phyloP scores from a whole-genome alignment of 2,113 vertebrate species.

The Spermophilus dauricus region DNA sequence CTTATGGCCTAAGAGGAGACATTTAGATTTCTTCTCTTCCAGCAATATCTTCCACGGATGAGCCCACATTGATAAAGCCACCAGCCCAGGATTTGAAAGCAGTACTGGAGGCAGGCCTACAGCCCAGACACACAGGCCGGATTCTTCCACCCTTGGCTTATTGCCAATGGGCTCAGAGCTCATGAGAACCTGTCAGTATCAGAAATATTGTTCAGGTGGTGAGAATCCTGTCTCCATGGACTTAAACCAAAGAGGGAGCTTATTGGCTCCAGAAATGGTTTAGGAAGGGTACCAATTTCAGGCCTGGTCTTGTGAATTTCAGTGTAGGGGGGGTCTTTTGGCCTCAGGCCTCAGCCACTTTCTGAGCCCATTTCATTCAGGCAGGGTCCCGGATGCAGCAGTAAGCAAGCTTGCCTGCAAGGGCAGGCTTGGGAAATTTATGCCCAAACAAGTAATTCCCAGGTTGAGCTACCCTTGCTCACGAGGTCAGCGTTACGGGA shows the following conservation, averaged over 20 bases:
- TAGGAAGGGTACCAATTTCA: neutral
- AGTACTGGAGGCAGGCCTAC: neutral
- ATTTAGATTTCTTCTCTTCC: conserved; percentile 54
- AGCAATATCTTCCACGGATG: neutral
- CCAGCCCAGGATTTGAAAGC: neutral
- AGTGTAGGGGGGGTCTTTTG: neutral
- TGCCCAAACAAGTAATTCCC: neutral
- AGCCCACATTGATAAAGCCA: neutral
- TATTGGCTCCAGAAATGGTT: neutral
- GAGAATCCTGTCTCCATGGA: neutral
- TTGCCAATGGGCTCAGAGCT: neutral
- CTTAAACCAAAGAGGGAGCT: neutral
- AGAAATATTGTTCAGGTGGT: neutral
- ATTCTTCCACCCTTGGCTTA: neutral
- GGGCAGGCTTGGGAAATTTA: conserved; percentile 28
- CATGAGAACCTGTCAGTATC: neutral
- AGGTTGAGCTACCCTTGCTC: neutral
- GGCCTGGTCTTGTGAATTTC: no score
- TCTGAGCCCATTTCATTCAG: neutral
- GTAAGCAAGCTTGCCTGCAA: neutral
- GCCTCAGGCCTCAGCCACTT: neutral
- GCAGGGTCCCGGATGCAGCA: neutral
- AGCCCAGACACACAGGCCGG: neutral
- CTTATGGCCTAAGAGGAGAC: conserved; percentile 40
- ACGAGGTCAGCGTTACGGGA: neutral